A percentile compares a stretch with the other conserved stretches of the same genome.
Evolutionary conservation across 2,113 vertebrate species (phyloP).

Genomic region (Ascaphus truei): DNA sequence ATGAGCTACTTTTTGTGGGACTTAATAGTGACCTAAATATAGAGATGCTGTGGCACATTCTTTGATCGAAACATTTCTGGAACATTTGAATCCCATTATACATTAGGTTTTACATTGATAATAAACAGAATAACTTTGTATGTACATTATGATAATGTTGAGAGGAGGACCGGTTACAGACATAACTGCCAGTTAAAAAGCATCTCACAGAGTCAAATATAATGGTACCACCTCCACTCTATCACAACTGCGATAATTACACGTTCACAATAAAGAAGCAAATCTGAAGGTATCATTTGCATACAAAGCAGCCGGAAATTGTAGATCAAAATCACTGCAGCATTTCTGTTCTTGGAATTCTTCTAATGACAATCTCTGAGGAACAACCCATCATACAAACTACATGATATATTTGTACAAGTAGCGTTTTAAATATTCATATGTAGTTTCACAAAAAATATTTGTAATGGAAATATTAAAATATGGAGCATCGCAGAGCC

Average conservation of each 20-base stretch:
- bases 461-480: no score
- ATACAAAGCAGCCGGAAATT: neutral
- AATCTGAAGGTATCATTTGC: conserved; percentile 5
- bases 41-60: no score
- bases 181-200: neutral
- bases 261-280: neutral
- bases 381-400: neutral
- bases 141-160: neutral
- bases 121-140: no score
- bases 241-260: neutral
- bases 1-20: neutral
- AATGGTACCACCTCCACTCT: neutral
- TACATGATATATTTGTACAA: neutral
- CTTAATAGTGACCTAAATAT: no score
- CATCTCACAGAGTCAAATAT: neutral
- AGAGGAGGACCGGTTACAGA: neutral
- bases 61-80: no score
- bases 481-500: no score
- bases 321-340: neutral
- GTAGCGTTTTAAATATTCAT: neutral
- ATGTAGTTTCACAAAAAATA: no score
- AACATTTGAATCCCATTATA: no score
- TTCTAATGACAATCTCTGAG: neutral
- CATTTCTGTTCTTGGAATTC: neutral
- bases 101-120: no score